phyloP scores from a whole-genome alignment of 2,797 vertebrate genomes.

The Tokudaia tokunoshimensis region DNA sequence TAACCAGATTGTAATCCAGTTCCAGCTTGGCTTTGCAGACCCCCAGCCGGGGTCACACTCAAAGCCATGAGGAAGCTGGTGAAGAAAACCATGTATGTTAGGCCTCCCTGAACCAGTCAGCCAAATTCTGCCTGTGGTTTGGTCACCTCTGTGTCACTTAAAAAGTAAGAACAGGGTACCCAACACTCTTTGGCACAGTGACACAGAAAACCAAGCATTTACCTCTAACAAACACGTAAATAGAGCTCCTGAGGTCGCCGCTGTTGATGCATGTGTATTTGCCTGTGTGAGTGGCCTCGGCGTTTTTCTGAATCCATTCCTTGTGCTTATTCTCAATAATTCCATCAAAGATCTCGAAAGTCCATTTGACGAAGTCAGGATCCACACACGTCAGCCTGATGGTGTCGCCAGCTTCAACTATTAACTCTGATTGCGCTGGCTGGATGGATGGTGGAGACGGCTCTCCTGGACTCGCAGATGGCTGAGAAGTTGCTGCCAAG shows the following conservation, averaged over 20 bases:
- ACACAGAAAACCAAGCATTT: slow-evolving; percentile 74
- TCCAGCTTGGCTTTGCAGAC: neutral
- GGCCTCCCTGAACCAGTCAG: neutral
- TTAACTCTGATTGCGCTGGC: slow-evolving; percentile 86
- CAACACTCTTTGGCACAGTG: neutral
- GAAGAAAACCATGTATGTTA: neutral
- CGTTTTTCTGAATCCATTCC: slow-evolving; percentile 84
- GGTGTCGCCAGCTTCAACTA: slow-evolving; percentile 88
- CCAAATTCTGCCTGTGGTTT: neutral
- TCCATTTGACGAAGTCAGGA: slow-evolving; percentile 90
- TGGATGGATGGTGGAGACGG: slow-evolving; percentile 81
- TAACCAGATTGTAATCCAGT: slow-evolving; percentile 43
- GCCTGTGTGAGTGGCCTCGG: slow-evolving; percentile 89
- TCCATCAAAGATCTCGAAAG: slow-evolving; percentile 87
- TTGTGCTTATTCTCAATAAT: slow-evolving; percentile 49
- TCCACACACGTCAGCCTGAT: slow-evolving; percentile 90
- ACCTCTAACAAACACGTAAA: slow-evolving; percentile 97
- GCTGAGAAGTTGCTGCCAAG: slow-evolving; percentile 80
- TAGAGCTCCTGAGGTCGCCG: slow-evolving; percentile 86
- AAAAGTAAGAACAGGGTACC: slow-evolving; percentile 39
- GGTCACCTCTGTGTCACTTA: neutral
- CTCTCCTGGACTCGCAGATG: slow-evolving; percentile 84
- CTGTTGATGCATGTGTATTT: slow-evolving; percentile 93
- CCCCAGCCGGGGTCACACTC: neutral
- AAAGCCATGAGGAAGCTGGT: neutral